A percentile compares a stretch with the other conserved stretches of the same genome.
Evolutionary conservation across 2,113 vertebrate genomes (phyloP).

Genomic region (Spea multiplicata): DNA sequence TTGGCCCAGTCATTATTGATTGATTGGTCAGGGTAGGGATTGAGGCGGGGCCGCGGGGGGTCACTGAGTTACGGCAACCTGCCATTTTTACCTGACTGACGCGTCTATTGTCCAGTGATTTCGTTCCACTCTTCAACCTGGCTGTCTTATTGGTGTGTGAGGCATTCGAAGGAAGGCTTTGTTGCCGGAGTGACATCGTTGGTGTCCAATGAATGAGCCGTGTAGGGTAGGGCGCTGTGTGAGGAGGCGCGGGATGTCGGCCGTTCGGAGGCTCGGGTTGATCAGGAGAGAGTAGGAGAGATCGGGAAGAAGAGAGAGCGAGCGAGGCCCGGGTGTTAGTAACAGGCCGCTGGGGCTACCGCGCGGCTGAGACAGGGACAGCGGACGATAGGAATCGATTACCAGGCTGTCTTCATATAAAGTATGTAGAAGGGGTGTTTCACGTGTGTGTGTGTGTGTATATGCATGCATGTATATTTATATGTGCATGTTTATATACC

Average conservation of each 20-base stretch:
- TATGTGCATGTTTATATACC: no score
- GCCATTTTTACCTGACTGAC: conserved; percentile 12
- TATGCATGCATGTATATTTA: neutral
- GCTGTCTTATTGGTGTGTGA: neutral
- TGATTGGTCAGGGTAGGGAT: neutral
- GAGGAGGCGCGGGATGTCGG: conserved; percentile 44
- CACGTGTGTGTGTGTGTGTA: neutral
- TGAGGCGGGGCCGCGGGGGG: neutral
- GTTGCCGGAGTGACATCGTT: neutral
- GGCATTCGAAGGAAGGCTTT: neutral
- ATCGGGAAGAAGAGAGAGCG: neutral
- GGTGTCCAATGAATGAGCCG: conserved; percentile 25
- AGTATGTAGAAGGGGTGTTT: neutral
- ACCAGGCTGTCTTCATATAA: neutral
- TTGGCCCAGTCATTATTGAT: neutral
- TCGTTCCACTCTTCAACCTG: neutral
- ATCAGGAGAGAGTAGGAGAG: conserved; percentile 1
- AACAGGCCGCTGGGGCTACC: neutral
- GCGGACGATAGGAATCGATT: neutral
- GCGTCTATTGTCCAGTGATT: neutral
- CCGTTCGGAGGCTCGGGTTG: conserved; percentile 34
- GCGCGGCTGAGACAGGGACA: conserved; percentile 1
- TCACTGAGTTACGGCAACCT: neutral
- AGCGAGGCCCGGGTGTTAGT: neutral
- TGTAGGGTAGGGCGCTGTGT: conserved; percentile 37